phyloP scores from a whole-genome alignment of 2,888 invertebrate genomes.

The Zootermopsis nevadensis region DNA sequence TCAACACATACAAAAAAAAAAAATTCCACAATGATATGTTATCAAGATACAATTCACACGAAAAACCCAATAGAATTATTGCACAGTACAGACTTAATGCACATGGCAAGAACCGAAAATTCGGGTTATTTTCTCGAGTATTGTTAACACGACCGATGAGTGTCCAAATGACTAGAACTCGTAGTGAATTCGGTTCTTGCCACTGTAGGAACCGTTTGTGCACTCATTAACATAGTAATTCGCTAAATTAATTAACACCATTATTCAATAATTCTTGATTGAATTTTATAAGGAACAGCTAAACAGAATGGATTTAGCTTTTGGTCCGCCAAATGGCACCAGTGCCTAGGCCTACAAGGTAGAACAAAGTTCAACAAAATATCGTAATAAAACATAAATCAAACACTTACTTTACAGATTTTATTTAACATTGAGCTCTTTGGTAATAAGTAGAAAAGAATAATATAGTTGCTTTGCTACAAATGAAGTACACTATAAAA shows the following conservation, averaged over 20 bases:
- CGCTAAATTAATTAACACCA: slow-evolving; percentile 51
- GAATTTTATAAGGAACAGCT: slow-evolving; percentile 52
- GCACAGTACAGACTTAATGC: slow-evolving; percentile 55
- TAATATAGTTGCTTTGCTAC: slow-evolving; percentile 53
- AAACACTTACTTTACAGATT: slow-evolving; percentile 42
- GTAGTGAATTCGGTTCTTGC: slow-evolving; percentile 51
- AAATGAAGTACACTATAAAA: slow-evolving; percentile 55
- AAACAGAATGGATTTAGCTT: slow-evolving; percentile 49
- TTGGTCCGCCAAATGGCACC: slow-evolving; percentile 47
- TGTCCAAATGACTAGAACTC: neutral
- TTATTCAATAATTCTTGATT: slow-evolving; percentile 50
- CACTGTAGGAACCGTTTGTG: slow-evolving; percentile 54
- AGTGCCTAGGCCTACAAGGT: slow-evolving; percentile 46
- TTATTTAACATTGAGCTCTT: slow-evolving; percentile 52
- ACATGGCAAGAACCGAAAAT: slow-evolving; percentile 54
- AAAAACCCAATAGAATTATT: slow-evolving; percentile 54
- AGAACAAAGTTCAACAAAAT: slow-evolving; percentile 40
- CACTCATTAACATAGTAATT: slow-evolving; percentile 49
- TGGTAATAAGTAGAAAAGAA: slow-evolving; percentile 54
- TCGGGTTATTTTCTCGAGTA: slow-evolving; percentile 17
- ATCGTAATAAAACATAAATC: slow-evolving; percentile 39
- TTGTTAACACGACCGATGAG: neutral
- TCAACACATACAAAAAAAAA: slow-evolving; percentile 54
- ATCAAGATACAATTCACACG: slow-evolving; percentile 55
- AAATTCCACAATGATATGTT: slow-evolving; percentile 56